Base-by-base conservation (phyloP, 2,888 invertebrate species). In the Tetragnatha montana region DNA sequence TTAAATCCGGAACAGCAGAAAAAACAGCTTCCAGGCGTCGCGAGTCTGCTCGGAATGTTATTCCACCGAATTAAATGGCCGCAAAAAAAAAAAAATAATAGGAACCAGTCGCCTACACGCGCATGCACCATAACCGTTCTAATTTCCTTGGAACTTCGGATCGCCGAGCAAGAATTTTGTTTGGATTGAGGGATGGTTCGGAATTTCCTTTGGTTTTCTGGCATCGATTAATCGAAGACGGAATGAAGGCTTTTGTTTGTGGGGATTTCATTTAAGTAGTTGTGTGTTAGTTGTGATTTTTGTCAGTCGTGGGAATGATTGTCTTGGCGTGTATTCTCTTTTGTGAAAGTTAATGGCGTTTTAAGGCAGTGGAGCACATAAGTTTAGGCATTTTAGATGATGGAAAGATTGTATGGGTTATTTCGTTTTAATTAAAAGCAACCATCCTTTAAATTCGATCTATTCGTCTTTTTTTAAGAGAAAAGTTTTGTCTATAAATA, bases 21-120 rank as follows among this genome's bases (percentile, higher is more conserved):
- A 75, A 75, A 75, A 49, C n/a, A 12, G 12, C 76, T 60, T 22
- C 7, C 14, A 78, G 78, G 78, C 78, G 78, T 47, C 78, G 7
- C 8, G 78, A 21, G 14, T 78, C 60, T 68, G 60, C 17, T 60
- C 60, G 17, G 60, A 60, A 60, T 60, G 60, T 60, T 60, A 60
- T 60, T 60, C 60, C 60, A 60, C 60, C 14, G 78, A 60, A 78
- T 60, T 60, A 22, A 78, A 78, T 35, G 4, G 35, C 35, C 4
- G 12, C 60, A 60, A 60, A 60, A 60, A 60, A 60, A 60, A 14
- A 60, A 12, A 60, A 60, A 60, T 4, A 12, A 60, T 60, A 12
- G 12, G 14, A 14, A 17, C 60, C 60, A 60, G 60, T 60, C 60
- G 60, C 60, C 60, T 60, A 60, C 60, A 60, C 60, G 60, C 10